Percentiles rank a stretch among this genome's conserved stretches.
Evolutionary conservation across 2,113 vertebrate species (phyloP).

Genomic region (Tyto alba): DNA sequence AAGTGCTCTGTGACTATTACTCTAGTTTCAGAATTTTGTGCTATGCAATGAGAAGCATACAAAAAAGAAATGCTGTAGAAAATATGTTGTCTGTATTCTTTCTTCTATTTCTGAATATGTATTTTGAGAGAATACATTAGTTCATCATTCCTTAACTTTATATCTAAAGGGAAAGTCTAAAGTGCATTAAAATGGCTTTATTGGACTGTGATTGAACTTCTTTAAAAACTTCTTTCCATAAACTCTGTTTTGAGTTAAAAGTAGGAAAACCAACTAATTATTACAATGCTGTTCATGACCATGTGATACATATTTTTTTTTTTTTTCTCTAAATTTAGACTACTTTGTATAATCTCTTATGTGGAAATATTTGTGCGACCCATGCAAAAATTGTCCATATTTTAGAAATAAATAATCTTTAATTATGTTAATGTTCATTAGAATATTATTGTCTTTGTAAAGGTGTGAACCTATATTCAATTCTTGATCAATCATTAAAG

Average conservation of each 20-base stretch:
- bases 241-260: background rate
- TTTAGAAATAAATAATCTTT: background rate
- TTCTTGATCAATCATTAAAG: background rate
- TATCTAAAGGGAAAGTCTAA: background rate
- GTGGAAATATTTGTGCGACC: background rate
- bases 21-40: background rate
- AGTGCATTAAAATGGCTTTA: background rate
- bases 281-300: background rate
- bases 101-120: background rate
- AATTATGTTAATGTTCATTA: too few species aligned
- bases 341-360: background rate
- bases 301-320: background rate
- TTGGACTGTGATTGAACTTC: background rate
- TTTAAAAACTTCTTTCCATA: background rate
- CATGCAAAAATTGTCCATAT: background rate
- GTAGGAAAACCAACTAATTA: background rate
- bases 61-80: background rate
- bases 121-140: background rate
- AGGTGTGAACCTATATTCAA: background rate
- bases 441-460: background rate
- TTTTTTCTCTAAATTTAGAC: background rate
- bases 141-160: background rate
- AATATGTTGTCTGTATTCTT: background rate
- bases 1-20: background rate
- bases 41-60: background rate